Percentiles rank a stretch among this genome's conserved stretches.
Evolutionary conservation across 2,888 invertebrate genomes (phyloP).

Genomic region (Tromatobia lineatoria): DNA sequence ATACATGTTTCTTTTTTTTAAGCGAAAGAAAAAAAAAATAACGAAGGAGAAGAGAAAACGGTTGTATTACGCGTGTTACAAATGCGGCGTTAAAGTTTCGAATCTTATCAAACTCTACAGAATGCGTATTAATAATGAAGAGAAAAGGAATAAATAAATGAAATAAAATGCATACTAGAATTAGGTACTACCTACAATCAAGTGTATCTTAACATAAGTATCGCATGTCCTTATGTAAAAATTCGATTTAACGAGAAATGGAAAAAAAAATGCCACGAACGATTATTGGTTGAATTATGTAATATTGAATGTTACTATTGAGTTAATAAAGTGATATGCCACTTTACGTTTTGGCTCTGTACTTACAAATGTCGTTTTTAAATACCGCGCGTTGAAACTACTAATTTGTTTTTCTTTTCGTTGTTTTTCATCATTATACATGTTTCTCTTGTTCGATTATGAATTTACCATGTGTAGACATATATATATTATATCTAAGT

Average conservation of each 20-base stretch:
- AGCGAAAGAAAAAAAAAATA: constrained; percentile 64
- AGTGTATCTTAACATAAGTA: constrained; percentile 83
- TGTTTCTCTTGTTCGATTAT: constrained; percentile 27
- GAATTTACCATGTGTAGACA: constrained; percentile 27
- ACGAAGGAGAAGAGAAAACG: constrained; percentile 40
- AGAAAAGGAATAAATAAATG: constrained; percentile 66
- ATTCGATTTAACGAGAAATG: constrained; percentile 50
- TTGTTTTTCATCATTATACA: background rate
- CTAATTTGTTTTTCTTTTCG: constrained; percentile 17
- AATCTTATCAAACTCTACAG: constrained; percentile 83
- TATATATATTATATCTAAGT: constrained; percentile 53
- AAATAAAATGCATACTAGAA: constrained; percentile 68
- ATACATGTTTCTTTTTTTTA: constrained; percentile 60
- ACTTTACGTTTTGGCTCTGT: constrained; percentile 81
- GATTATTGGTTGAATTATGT: constrained; percentile 84
- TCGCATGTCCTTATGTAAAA: constrained; percentile 83
- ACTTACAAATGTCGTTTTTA: constrained; percentile 68
- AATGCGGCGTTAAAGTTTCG: constrained; percentile 81
- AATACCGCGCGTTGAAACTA: constrained; percentile 9
- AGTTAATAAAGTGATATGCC: constrained; percentile 84
- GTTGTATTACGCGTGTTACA: constrained; percentile 81
- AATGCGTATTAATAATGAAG: constrained; percentile 83
- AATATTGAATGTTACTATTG: constrained; percentile 85
- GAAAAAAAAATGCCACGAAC: constrained; percentile 73
- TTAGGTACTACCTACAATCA: constrained; percentile 80